These are phyloP conservation scores for Typhlichthys eigenmanni DNA, from an alignment of 2,797 vertebrate genomes.

Conservation along the genomic window DNA sequence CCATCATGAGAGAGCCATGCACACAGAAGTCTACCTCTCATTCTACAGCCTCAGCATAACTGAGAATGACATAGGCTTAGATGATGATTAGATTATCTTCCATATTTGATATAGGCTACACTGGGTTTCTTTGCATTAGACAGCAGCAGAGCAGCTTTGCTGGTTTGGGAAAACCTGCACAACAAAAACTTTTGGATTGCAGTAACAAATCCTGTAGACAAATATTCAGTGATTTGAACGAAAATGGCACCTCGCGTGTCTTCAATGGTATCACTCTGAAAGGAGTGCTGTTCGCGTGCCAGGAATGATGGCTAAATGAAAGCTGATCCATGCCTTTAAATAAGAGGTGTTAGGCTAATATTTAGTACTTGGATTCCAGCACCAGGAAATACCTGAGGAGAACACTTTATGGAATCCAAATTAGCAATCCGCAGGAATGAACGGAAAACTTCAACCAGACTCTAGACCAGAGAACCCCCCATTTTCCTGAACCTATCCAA, in stretches of 20 bases:
- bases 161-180: slow-evolving; percentile 19
- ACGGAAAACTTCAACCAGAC: slow-evolving; percentile 42
- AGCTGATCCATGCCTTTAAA: slow-evolving; percentile 59
- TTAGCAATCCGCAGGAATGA: slow-evolving; percentile 57
- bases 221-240: slow-evolving; percentile 51
- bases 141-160: slow-evolving; percentile 2
- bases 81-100: neutral
- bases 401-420: slow-evolving; percentile 62
- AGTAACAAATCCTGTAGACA: slow-evolving; percentile 32
- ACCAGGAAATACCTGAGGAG: slow-evolving; percentile 72
- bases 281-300: slow-evolving; percentile 64
- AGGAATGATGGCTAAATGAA: slow-evolving; percentile 55
- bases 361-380: slow-evolving; percentile 62
- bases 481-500: slow-evolving; percentile 34
- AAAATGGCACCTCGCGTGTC: slow-evolving; percentile 34
- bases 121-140: slow-evolving; percentile 22
- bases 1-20: too few relatives aligned
- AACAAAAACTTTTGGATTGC: slow-evolving; percentile 8
- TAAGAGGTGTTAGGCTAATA: slow-evolving; percentile 50
- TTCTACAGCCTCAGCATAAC: too few relatives aligned
- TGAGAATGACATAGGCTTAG: too few relatives aligned
- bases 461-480: neutral
- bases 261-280: slow-evolving; percentile 57
- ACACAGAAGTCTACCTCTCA: too few relatives aligned
- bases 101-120: slow-evolving; percentile 23